A percentile compares a stretch with the other conserved stretches of the same genome.
Evolutionary conservation across 2,797 vertebrate genomes (phyloP).

Genomic region (Loriculus beryllinus): DNA sequence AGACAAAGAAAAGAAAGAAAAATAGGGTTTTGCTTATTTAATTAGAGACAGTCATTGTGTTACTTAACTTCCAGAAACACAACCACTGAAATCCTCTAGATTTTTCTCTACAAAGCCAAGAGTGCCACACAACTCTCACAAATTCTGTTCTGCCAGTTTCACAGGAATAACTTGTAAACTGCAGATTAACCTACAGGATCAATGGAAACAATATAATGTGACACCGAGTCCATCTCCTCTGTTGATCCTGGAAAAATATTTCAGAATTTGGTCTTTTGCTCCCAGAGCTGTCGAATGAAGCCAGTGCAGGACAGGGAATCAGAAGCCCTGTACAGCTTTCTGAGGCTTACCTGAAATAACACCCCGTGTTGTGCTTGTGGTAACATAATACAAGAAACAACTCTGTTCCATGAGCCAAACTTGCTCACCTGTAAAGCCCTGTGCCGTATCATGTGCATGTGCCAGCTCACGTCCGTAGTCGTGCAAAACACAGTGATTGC

Average conservation of each 20-base stretch:
- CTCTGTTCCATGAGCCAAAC: not conserved
- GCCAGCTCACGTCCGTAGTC: not conserved
- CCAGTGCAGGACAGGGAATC: not conserved
- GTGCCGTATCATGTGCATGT: rapidly evolving
- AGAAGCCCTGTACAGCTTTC: not conserved
- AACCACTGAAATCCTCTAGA: not conserved
- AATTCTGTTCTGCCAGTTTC: not conserved
- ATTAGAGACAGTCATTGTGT: not conserved
- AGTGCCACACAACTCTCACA: not conserved
- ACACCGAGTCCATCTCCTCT: not conserved
- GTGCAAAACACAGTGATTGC: not conserved
- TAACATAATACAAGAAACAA: not conserved
- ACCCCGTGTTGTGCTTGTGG: not conserved
- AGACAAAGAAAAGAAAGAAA: not conserved
- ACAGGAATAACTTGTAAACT: not conserved
- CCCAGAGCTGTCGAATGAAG: not conserved
- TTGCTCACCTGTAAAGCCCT: not conserved
- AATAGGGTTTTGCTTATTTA: not conserved
- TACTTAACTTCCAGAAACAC: not conserved
- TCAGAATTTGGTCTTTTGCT: not conserved
- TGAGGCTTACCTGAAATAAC: conserved; percentile 21
- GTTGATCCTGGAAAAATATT: not conserved
- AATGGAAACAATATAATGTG: not conserved
- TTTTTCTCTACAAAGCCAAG: not conserved
- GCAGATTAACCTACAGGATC: conserved; percentile 4